Evolutionary conservation across 2,113 vertebrate species (phyloP).

Genomic region (Peromyscus maniculatus): DNA sequence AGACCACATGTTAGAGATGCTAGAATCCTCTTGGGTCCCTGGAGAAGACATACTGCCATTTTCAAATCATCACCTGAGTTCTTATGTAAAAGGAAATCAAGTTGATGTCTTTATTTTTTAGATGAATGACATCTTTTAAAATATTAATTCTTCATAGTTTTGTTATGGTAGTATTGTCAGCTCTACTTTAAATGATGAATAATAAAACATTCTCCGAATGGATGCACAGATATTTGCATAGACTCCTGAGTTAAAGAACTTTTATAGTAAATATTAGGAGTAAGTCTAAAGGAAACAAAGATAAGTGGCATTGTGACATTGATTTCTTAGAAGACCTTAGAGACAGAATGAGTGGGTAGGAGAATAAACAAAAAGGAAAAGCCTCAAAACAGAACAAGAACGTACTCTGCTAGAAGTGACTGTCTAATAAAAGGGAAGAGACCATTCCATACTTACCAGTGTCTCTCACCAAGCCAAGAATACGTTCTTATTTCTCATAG

Average conservation of each 20-base stretch:
- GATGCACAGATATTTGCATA: background rate
- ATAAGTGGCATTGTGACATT: background rate
- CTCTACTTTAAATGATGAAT: background rate
- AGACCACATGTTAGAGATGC: background rate
- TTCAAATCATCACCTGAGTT: background rate
- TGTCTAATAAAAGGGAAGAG: background rate
- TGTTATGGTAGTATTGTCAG: background rate
- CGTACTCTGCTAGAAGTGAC: background rate
- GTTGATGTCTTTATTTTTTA: background rate
- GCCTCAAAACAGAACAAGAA: background rate
- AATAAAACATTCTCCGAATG: background rate
- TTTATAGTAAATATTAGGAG: background rate
- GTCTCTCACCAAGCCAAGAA: background rate
- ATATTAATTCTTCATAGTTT: background rate
- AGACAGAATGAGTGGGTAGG: background rate
- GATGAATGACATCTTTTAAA: background rate
- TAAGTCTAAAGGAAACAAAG: background rate
- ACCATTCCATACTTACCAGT: background rate
- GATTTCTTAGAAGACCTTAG: background rate
- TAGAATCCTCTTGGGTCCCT: background rate
- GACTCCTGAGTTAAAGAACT: background rate
- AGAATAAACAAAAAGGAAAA: background rate
- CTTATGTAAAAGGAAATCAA: background rate
- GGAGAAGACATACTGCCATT: background rate
- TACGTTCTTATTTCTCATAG: background rate